Base-by-base conservation (phyloP, 2,113 vertebrate species). In the Myotis brandtii region DNA sequence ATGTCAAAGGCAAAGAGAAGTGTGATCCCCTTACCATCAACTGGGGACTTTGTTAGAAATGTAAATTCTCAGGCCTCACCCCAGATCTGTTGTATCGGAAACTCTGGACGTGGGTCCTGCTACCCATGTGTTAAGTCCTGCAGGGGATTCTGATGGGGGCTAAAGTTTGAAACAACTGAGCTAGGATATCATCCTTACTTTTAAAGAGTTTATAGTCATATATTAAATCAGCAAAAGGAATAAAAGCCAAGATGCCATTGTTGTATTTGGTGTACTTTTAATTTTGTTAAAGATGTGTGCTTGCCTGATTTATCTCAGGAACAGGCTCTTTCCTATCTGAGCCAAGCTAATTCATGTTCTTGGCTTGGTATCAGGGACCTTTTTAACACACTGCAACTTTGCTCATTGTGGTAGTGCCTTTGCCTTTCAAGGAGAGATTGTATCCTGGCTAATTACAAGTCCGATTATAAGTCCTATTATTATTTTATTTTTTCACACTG, bases 291-390 rank as follows among this genome's bases (percentile, higher is more conserved):
- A 70, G 92, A 43, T 80, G 21, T 66, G 14, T 87, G 23, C 81
- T 81, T 66, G 50, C 62, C 10, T 94, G 72, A 66, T 90, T 93
- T 91, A 81, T 94, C 86, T 94, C 50, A 84, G 80, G 27, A 79
- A 72, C 48, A 92, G 86, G 46, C 75, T 89, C 32, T 34, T 89
- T 96, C 79, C 92, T 89, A 3, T 83, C 56, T 67, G 92, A 72
- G 89, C 69, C 90, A 95, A 73, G n/a, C 83, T 76, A 43, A 86
- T 92, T 95, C 21, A 17, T 94, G 84, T 83, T 93, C 84, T 96
- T 96, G 94, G 76, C 50, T 82, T 92, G 59, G 2, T 69, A 32
- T 87, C 37, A n/a, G 84, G 76, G 52, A 34, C 56, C 34, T 93
- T 95, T 93, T 84, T 79, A 89, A 90, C 73, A 91, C 7, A 56